Conservation (phyloP, 1,140 invertebrate genomes). For the Palaemon carinicauda region DNA sequence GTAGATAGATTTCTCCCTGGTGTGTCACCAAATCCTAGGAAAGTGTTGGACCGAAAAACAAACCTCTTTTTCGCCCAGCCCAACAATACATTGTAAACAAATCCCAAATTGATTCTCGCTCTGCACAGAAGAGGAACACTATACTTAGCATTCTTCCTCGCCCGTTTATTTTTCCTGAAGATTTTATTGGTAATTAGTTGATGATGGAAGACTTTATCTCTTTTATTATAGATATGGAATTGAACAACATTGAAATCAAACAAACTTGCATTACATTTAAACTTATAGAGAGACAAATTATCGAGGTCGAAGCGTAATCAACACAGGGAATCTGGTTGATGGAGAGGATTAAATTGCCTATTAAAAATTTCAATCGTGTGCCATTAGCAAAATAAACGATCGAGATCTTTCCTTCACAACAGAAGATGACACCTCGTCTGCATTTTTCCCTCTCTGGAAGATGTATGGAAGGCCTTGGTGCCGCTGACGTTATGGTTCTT, state of each 20-base stretch:
- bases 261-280: neutral
- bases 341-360: constrained; percentile 56
- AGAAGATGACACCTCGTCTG: constrained; percentile 35
- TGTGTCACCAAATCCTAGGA: constrained; percentile 7
- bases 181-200: neutral
- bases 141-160: neutral
- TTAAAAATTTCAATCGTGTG: constrained; percentile 54
- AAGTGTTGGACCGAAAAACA: constrained; percentile 48
- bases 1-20: constrained; percentile 12
- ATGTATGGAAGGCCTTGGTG: neutral
- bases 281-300: neutral
- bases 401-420: constrained; percentile 39
- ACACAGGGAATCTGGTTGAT: constrained; percentile 32
- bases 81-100: constrained; percentile 50
- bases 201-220: neutral
- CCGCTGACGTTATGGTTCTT: constrained; percentile 9
- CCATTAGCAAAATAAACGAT: constrained; percentile 55
- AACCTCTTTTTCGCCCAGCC: constrained; percentile 46
- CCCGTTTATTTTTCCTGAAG: neutral
- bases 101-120: constrained; percentile 52
- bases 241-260: no score
- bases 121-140: constrained; percentile 9
- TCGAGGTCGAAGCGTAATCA: constrained; percentile 44
- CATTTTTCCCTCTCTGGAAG: neutral
- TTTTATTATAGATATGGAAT: no score